Base-by-base conservation (phyloP, 2,113 vertebrate genomes). In the Ursus arctos region DNA sequence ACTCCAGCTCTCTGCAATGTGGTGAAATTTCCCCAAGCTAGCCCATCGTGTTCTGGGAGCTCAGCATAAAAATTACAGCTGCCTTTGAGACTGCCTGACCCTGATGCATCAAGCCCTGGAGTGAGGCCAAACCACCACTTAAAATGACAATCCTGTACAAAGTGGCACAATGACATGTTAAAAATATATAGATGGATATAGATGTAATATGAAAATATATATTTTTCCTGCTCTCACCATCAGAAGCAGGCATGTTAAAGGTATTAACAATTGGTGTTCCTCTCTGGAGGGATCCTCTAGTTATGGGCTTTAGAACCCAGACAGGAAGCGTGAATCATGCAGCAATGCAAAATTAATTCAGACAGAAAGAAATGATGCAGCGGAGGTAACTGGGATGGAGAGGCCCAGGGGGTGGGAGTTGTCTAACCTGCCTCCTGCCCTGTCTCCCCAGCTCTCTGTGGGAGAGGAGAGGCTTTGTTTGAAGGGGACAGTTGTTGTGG, bases 111-210 rank as follows among this genome's bases (percentile, higher is more conserved):
- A 98, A 88, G 83, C 82, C 61, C 69, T 98, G 99, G 99, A 98
- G 80, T 7, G 24, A 77, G 43, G 98, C 98, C 99, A 98, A 98
- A 65, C 91, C 77, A 92, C 96, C 98, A 98, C 99, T 99, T 97
- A 98, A 83, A 79, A 90, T 67, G 97, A 98, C 51, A 84, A 57
- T 77, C 93, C 93, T 97, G 89, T 72, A 65, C 92, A 77, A 94
- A 87, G 80, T 80, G 91, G 69, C 95, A 97, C 95, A 82, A 40
- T 90, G 96, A 94, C 92, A 93, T 97, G 98, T 90, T 96, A 88
- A 86, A 94, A 71, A 81, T 96, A 95, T 81, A 67, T 57, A 80
- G 71, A 59, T 87, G 77, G 72, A 36, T 96, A 79, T 81, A 92
- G 91, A 4, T 77, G 31, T 63, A 76, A 79, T 88, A 95, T 74